Evolutionary conservation across 2,888 invertebrate genomes (phyloP).

Genomic region (Drosophila prostipennis): DNA sequence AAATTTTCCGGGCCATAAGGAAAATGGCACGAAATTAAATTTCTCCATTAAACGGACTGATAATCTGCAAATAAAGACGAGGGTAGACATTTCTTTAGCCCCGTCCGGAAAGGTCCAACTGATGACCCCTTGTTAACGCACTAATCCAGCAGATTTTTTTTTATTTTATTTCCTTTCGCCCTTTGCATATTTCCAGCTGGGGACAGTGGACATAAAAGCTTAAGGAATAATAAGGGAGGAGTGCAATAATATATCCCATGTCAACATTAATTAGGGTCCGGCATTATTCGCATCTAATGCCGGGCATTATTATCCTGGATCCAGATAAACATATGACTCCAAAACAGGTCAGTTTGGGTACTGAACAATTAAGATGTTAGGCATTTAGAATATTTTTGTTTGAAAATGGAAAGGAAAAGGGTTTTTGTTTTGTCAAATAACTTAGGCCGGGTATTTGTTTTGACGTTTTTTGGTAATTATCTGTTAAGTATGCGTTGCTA

Average conservation of each 20-base stretch:
- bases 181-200: constrained; percentile 60
- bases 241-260: constrained; percentile 60
- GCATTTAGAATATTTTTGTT: constrained; percentile 30
- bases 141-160: constrained; percentile 62
- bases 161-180: constrained; percentile 22
- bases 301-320: constrained; percentile 32
- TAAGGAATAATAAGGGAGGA: constrained; percentile 5
- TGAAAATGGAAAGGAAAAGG: not conserved
- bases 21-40: constrained; percentile 32
- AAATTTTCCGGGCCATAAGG: constrained; percentile 18
- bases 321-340: constrained; percentile 52
- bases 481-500: not conserved
- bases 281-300: constrained; percentile 67
- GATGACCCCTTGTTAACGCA: constrained; percentile 74
- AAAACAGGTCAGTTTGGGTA: not conserved
- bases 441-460: not conserved
- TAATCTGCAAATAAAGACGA: constrained; percentile 55
- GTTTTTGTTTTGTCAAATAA: not conserved
- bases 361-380: constrained; percentile 11
- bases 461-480: not conserved
- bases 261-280: constrained; percentile 77
- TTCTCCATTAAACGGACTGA: constrained; percentile 35
- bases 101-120: constrained; percentile 44
- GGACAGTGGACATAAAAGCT: constrained; percentile 32
- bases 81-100: constrained; percentile 58